Base-by-base conservation (phyloP, 1,140 invertebrate species). In the Polyergus mexicanus region DNA sequence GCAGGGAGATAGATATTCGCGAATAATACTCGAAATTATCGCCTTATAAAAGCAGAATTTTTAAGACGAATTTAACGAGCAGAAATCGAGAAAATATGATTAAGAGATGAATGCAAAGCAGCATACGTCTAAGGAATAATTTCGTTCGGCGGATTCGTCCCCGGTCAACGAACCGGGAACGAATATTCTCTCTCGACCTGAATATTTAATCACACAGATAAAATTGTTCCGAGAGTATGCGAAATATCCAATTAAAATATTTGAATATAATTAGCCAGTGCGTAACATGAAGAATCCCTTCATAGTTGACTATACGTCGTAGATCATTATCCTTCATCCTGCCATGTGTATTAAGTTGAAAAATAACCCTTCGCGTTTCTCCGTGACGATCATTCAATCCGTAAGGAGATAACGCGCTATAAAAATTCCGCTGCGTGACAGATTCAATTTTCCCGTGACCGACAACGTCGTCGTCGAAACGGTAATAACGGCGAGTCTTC, bases 401-500 rank as follows among this genome's bases (percentile, higher is more conserved):
- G 35, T 38, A 65, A 32, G 54, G 78, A 78, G 78, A 78, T 78
- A 76, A 51, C 75, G 75, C 75, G n/a, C 62, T 44, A 72, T 83
- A 74, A 83, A 83, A 83, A 74, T 83, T 83, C 54, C 54, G 38
- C 78, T 35, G 54, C 54, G 54, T 60, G 78, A 83, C 68, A 74
- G 78, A 74, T 74, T 72, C 54, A 74, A 83, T 74, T 83, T 83
- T 47, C 25, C 28, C 78, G 78, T 72, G 66, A 60, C 78, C 78
- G 78, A 83, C 58, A 74, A 74, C 68, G 68, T 74, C 68, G 56
- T 60, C 78, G 19, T 72, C 35, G 66, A 81, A 81, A 72, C 78
- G 51, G 22, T 83, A 83, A 83, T 83, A 83, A 83, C 78, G 78
- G 41, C 19, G 66, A 35, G n/a, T 72, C 19, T 51, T 51, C 47